Percentiles rank a stretch among this genome's conserved stretches.
phyloP scores from a whole-genome alignment of 2,797 vertebrate species.

The Craterocephalus amniculus region DNA sequence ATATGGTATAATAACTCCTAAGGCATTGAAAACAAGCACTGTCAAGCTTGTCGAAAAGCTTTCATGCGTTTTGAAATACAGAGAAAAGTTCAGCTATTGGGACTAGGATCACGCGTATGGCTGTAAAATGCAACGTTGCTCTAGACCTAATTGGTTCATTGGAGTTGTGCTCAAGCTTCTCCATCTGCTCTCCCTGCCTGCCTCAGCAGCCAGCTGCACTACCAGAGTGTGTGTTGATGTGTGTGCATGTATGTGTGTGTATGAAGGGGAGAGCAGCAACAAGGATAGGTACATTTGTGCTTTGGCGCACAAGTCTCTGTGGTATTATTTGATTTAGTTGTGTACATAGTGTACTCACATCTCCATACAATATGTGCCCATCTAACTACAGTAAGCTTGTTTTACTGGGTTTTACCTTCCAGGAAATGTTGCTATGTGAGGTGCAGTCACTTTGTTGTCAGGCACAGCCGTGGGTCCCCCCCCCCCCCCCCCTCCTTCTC shows the following conservation, averaged over 20 bases:
- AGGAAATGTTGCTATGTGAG: conserved; percentile 82
- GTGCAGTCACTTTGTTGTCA: conserved; percentile 82
- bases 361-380: conserved; percentile 39
- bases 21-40: conserved; percentile 8
- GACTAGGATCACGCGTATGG: conserved; percentile 33
- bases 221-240: conserved; percentile 2
- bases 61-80: conserved; percentile 1
- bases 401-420: conserved; percentile 65
- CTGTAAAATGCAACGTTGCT: conserved; percentile 63
- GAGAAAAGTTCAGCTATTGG: conserved; percentile 29
- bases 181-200: conserved; percentile 73
- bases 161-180: conserved; percentile 68
- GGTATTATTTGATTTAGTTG: conserved; percentile 48
- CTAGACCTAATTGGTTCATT: conserved; percentile 62
- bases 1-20: not conserved
- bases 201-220: conserved; percentile 75
- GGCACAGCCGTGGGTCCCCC: conserved; percentile 67
- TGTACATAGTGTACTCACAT: conserved; percentile 35
- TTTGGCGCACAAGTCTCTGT: conserved; percentile 15
- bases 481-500: conserved; percentile 39
- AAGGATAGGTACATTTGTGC: conserved; percentile 23
- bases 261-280: not conserved
- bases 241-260: conserved; percentile 9
- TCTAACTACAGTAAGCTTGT: conserved; percentile 52
- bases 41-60: conserved; percentile 16